Base-by-base conservation (phyloP, 2,113 vertebrate species). In the Petrocephalus microphthalmus region DNA sequence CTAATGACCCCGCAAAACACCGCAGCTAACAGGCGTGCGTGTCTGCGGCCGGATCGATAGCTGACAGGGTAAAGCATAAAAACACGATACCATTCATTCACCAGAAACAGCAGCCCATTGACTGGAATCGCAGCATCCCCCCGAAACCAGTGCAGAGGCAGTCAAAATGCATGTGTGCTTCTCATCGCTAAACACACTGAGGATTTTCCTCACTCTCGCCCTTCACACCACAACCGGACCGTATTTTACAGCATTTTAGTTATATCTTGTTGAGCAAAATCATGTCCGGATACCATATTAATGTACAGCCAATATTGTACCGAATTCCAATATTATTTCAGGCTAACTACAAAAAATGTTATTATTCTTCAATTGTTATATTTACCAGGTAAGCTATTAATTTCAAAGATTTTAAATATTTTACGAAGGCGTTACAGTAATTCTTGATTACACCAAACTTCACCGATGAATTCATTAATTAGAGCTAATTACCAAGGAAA, bases 401-500 rank as follows among this genome's bases (percentile, higher is more conserved):
- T 87, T 87, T n/a, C n/a, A 57, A 71, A 64, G 57, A 52, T 71
- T 51, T 71, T 67, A 87, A 71, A 45, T 45, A 71, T 60, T 13
- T 47, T 52, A 22, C 37, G 64, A 51, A 57, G n/a, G 60, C 86
- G 60, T 87, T 87, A 57, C 86, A 51, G 86, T 25, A 86, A 51
- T 17, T 64, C 13, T 19, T 87, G 71, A 87, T 87, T 87, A 52
- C 22, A 87, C 60, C 60, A 87, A 71, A 87, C 60, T 87, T 87
- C 86, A 71, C n/a, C 11, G 25, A 42, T 74, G 86, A 87, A 87
- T 87, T 52, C 8, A 71, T 22, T 87, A 87, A 87, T 87, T 87
- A 87, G 33, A 78, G n/a, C 60, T 87, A 71, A 87, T 87, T 45
- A 71, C 25, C 25, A 71, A 51, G 86, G 86, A 67, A 54, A 49